These are phyloP conservation scores for Endomychus coccineus DNA, from an alignment of 2,888 invertebrate genomes.

Conservation along the genomic window DNA sequence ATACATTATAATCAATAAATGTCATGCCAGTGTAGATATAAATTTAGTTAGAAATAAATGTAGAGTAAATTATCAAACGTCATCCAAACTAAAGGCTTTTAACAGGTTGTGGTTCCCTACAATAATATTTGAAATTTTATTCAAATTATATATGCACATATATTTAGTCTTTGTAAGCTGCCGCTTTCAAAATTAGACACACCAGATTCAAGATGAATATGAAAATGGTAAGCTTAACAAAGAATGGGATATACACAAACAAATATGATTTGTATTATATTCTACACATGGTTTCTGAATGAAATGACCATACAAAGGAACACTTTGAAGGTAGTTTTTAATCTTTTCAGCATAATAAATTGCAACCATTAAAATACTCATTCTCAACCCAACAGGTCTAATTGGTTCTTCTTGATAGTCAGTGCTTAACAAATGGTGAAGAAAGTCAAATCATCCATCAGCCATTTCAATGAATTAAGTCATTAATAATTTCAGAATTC, in stretches of 20 bases:
- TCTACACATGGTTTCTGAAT: slow-evolving; percentile 6
- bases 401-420: no score
- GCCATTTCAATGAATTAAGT: no score
- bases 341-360: slow-evolving; percentile 7
- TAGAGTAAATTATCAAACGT: slow-evolving; percentile 1
- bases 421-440: no score
- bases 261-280: slow-evolving; percentile 31
- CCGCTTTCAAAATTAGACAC: slow-evolving; percentile 34
- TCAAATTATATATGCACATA: slow-evolving; percentile 38
- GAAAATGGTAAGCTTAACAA: slow-evolving; percentile 30
- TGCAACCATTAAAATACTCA: no score
- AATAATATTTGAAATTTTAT: slow-evolving; percentile 37
- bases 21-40: no score
- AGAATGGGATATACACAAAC: slow-evolving; percentile 29
- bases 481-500: no score
- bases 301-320: slow-evolving; percentile 3
- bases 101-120: slow-evolving; percentile 34
- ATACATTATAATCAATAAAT: no score
- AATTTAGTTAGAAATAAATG: neutral
- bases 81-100: slow-evolving; percentile 28
- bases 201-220: slow-evolving; percentile 31
- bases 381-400: no score
- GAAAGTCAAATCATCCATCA: no score
- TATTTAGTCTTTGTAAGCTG: slow-evolving; percentile 34
- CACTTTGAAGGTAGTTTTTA: slow-evolving; percentile 6